phyloP scores from a whole-genome alignment of 1,140 invertebrate genomes.

The Cephus cinctus region DNA sequence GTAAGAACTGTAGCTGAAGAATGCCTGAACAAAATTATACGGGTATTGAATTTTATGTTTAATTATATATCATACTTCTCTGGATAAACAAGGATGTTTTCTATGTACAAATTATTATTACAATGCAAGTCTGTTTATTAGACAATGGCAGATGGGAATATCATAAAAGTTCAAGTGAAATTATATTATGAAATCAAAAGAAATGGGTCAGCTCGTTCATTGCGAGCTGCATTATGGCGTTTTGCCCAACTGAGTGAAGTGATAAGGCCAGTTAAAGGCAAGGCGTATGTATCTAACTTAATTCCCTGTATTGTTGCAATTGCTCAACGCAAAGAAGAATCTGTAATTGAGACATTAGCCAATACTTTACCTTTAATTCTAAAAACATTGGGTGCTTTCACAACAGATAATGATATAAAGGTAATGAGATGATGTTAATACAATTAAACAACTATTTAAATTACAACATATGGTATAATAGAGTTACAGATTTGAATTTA shows the following conservation, averaged over 20 bases:
- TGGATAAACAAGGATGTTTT: no score
- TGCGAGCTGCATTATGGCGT: conserved; percentile 72
- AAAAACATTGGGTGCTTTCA: conserved; percentile 69
- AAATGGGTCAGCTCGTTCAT: conserved; percentile 67
- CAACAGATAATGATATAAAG: conserved; percentile 73
- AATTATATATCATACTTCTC: conserved; percentile 5
- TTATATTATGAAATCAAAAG: conserved; percentile 81
- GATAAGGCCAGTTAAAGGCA: conserved; percentile 72
- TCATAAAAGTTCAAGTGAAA: conserved; percentile 73
- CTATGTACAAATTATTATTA: no score
- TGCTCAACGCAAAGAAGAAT: conserved; percentile 68
- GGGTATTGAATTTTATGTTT: conserved; percentile 56
- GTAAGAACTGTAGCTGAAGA: conserved; percentile 78
- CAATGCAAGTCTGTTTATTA: no score
- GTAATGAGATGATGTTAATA: conserved; percentile 43
- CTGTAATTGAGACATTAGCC: conserved; percentile 71
- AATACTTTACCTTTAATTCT: conserved; percentile 69
- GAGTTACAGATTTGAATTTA: conserved; percentile 8
- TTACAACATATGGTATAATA: conserved; percentile 1
- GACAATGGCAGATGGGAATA: conserved; percentile 64
- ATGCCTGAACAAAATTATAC: conserved; percentile 76
- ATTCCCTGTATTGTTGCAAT: conserved; percentile 70
- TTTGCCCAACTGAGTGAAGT: conserved; percentile 72
- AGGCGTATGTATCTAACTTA: conserved; percentile 73
- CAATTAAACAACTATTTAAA: conserved; percentile 3